These are phyloP conservation scores for Phalangium opilio DNA, from an alignment of 2,888 invertebrate genomes.

Conservation along the genomic window DNA sequence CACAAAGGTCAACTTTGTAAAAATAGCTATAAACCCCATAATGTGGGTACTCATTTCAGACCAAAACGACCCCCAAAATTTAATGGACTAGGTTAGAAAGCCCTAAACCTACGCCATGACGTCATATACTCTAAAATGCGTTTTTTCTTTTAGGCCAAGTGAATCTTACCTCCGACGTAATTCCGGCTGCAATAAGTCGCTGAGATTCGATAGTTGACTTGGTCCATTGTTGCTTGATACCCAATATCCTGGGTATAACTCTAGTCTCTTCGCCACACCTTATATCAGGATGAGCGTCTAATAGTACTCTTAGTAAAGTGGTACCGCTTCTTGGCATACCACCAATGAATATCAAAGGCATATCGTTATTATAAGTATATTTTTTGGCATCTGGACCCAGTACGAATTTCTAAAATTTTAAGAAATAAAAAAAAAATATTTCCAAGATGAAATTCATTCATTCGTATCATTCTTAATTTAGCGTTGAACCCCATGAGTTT, in stretches of 20 bases:
- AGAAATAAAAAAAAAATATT: background rate
- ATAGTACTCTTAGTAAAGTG: conserved; percentile 91
- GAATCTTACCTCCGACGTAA: conserved; percentile 55
- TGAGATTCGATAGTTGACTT: conserved; percentile 82
- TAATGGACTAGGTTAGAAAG: too few relatives aligned
- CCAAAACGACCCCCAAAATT: too few relatives aligned
- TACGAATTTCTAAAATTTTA: conserved; percentile 11
- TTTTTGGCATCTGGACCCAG: conserved; percentile 17
- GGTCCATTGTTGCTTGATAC: conserved; percentile 88
- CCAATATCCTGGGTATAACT: conserved; percentile 88
- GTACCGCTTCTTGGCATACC: conserved; percentile 96
- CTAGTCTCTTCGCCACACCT: conserved; percentile 94
- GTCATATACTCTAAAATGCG: too few relatives aligned
- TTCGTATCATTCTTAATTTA: too few relatives aligned
- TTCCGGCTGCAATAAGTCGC: conserved; percentile 82
- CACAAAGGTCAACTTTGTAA: too few relatives aligned
- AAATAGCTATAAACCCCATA: too few relatives aligned
- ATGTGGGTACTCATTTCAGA: too few relatives aligned
- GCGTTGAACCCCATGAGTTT: too few relatives aligned
- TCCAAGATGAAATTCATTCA: too few relatives aligned
- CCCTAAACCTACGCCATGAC: too few relatives aligned
- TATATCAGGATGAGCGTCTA: conserved; percentile 93
- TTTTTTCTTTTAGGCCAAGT: too few relatives aligned
- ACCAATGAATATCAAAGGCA: conserved; percentile 92
- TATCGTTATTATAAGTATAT: conserved; percentile 54